Evolutionary conservation across 2,797 vertebrate genomes (phyloP), one percentile per base, ranked within the genome.

Genomic region (Argyrosomus regius): DNA sequence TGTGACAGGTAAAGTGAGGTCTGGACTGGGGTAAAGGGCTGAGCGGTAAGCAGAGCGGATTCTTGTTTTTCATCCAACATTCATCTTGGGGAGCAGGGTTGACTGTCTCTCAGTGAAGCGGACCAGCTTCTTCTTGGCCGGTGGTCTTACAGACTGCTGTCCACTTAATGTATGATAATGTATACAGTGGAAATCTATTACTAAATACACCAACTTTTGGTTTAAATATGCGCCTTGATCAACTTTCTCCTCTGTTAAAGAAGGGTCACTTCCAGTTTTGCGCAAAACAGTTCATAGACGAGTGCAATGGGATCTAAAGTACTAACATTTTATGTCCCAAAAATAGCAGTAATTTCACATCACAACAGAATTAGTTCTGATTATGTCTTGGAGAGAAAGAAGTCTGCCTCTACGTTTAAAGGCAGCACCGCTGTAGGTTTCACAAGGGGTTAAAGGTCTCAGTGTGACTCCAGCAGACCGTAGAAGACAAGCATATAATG

Each of bases 61-160:
- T 92, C 90, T 94, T 94, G 93, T 57, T 24, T 84, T 67, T 62
- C 69, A 75, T 94, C 93, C 93, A 93, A 87, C 72, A 80, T 89
- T 86, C 67, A 77, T 72, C 73, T 70, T 6, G 6, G 78, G 75
- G 79, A 80, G 70, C 41, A 2, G 31, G n/a, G 75, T 31, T 43
- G 80, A 75, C 67, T 49, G 66, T 88, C 58, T 87, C 73, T 84
- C 62, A 63, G 39, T 72, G 65, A 83, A 58, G 56, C 52, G 1
- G 45, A 41, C 58, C 68, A 43, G 83, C 80, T 70, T 80, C 77
- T 77, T 74, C 92, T 82, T 18, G 4, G 84, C 79, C 16, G 89
- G 91, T 90, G 91, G 93, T 93, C 89, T 74, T 8, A 63, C 17
- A 65, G 56, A 69, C 56, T 64, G 72, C 73, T 54, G 75, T 88